Evolutionary conservation across 2,797 vertebrate genomes (phyloP), one percentile per base, ranked within the genome.

Genomic region (Hybognathus amarus): DNA sequence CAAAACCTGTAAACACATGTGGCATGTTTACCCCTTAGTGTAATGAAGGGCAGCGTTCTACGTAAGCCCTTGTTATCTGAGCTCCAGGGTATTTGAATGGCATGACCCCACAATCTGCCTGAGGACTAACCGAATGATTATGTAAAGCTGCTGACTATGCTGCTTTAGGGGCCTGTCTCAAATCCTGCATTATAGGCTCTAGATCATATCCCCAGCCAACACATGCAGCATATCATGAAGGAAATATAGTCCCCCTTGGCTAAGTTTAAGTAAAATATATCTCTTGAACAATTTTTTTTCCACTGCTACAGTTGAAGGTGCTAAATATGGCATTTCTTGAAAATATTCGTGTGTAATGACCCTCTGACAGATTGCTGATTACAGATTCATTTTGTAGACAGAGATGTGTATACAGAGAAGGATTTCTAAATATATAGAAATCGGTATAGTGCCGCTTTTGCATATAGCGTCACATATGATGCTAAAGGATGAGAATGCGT

Each of bases 141-240:
- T 20, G 27, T 80, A 50, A 59, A 56, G 22, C 27, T 56, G 77
- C 38, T 61, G 33, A 70, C 64, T n/a, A 38, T 20, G 36, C 22
- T 56, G 54, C 33, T 83, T 61, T 45, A 79, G 47, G 69, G 40
- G 66, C n/a, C 20, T 30, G 9, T 81, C 66, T 69, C 45, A 67
- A 79, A 73, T 45, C n/a, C 22, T 91, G 90, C 70, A 63, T 73
- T 80, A 45, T 68, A 36, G 67, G 85, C 66, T 87, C 24, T 75
- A n/a, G 5, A 66, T 54, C 17, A 5, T 63, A 66, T 86, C 75
- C 87, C 77, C 86, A 20, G 91, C 88, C 24, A 11, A 71, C 50
- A 80, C 42, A 30, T 47, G 24, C 88, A 88, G 88, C 24, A 87
- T 89, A 0, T 0, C 85, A 78, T 88, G 90, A 92, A 91, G 89